phyloP scores from a whole-genome alignment of 2,797 vertebrate genomes.

The Liparis tanakae region DNA sequence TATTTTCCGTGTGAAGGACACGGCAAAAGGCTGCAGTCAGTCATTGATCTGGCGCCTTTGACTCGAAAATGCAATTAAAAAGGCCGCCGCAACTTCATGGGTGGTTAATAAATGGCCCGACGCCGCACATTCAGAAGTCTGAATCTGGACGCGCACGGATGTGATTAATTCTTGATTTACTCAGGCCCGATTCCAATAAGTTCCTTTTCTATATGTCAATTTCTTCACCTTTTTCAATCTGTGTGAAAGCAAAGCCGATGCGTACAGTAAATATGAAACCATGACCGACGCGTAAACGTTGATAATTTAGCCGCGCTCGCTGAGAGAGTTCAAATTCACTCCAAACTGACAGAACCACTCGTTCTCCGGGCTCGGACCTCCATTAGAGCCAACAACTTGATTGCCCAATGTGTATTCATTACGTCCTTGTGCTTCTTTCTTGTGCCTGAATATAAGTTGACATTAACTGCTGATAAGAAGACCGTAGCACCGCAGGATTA shows the following conservation, averaged over 20 bases:
- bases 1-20: conserved; percentile 66
- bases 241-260: conserved; percentile 2
- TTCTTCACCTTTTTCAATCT: background rate
- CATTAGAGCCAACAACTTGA: conserved; percentile 18
- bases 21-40: conserved; percentile 55
- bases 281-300: background rate
- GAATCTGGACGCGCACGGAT: conserved; percentile 41
- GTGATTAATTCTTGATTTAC: conserved; percentile 67
- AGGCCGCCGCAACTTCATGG: conserved; percentile 52
- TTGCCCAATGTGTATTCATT: background rate
- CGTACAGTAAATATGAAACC: background rate
- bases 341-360: conserved; percentile 52
- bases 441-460: background rate
- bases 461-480: background rate
- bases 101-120: conserved; percentile 62
- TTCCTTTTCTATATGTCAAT: conserved; percentile 19
- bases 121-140: conserved; percentile 51
- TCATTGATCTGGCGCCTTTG: conserved; percentile 73
- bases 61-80: conserved; percentile 76
- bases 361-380: conserved; percentile 31
- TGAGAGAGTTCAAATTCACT: conserved; percentile 51
- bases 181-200: conserved; percentile 14
- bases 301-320: conserved; percentile 4
- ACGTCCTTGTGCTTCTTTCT: background rate
- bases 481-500: conserved; percentile 3